A percentile compares a stretch with the other conserved stretches of the same genome.
Conservation (phyloP, 2,797 vertebrate species). For the Myotis findleyi region DNA sequence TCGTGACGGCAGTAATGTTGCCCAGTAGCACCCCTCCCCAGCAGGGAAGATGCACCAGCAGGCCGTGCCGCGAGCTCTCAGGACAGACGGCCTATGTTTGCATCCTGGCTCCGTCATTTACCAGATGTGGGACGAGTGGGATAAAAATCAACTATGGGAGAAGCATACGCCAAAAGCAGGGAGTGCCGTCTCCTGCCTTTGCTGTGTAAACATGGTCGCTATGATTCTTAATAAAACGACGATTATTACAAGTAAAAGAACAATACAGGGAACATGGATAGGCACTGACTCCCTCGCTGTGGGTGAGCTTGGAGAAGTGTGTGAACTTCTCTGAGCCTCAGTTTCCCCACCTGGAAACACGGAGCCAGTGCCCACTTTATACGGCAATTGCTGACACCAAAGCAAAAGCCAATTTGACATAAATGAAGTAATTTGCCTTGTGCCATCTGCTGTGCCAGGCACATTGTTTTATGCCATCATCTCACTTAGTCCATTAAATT, state of each 20-base stretch:
- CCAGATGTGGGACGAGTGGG: neutral
- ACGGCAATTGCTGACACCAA: neutral
- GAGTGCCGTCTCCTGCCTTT: neutral
- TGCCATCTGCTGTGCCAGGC: neutral
- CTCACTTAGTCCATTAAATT: neutral
- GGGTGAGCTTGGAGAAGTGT: neutral
- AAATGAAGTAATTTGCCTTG: neutral
- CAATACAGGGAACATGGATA: neutral
- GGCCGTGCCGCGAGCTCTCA: neutral
- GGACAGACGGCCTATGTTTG: neutral
- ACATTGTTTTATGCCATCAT: neutral
- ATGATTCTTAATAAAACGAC: neutral
- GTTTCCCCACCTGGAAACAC: neutral
- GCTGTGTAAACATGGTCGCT: neutral
- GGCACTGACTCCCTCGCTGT: neutral
- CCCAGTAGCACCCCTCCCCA: neutral
- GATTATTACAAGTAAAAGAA: neutral
- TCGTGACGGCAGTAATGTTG: no score
- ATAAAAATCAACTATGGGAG: conserved; percentile 9
- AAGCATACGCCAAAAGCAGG: neutral
- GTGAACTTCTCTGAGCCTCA: conserved; percentile 35
- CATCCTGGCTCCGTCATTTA: neutral
- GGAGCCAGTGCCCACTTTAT: neutral
- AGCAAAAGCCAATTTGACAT: neutral
- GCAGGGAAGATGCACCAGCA: neutral